Evolutionary conservation across 2,113 vertebrate species (phyloP).

Genomic region (Myiozetetes cayanensis): DNA sequence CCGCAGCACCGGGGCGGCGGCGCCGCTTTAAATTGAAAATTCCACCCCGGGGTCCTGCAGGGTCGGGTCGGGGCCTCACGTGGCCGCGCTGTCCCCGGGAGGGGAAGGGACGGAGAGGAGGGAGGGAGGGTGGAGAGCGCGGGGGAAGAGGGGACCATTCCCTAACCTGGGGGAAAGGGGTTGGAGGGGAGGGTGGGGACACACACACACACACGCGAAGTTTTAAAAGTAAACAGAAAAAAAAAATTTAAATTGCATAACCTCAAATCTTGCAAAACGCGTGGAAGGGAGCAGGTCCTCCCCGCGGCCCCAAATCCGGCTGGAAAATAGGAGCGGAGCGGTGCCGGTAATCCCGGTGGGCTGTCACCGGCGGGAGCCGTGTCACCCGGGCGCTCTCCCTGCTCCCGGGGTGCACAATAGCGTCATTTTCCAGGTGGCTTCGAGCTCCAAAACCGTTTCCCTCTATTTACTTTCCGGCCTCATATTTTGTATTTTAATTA

Average conservation of each 20-base stretch:
- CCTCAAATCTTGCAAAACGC: conserved; percentile 68
- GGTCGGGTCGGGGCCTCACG: too few relatives aligned
- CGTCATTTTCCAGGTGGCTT: conserved; percentile 17
- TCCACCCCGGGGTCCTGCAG: too few relatives aligned
- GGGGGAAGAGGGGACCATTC: too few relatives aligned
- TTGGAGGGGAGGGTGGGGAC: background rate
- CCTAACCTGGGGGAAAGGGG: background rate
- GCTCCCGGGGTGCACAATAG: background rate
- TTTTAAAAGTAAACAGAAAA: conserved; percentile 71
- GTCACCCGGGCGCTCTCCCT: background rate
- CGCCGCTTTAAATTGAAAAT: too few relatives aligned
- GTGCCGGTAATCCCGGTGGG: conserved; percentile 1
- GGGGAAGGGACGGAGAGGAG: too few relatives aligned
- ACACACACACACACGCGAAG: background rate
- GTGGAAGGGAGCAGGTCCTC: conserved; percentile 45
- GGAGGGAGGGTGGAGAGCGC: too few relatives aligned
- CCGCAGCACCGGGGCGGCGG: too few relatives aligned
- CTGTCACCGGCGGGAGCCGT: conserved; percentile 17
- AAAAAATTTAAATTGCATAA: conserved; percentile 67
- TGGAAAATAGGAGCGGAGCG: background rate
- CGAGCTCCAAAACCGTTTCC: background rate
- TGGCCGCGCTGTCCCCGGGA: too few relatives aligned
- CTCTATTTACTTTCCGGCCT: background rate
- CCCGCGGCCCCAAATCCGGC: conserved; percentile 14
- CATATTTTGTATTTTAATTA: background rate